Evolutionary conservation across 2,113 vertebrate species (phyloP), one percentile per base, ranked within the genome.

Genomic region (Tautogolabrus adspersus): DNA sequence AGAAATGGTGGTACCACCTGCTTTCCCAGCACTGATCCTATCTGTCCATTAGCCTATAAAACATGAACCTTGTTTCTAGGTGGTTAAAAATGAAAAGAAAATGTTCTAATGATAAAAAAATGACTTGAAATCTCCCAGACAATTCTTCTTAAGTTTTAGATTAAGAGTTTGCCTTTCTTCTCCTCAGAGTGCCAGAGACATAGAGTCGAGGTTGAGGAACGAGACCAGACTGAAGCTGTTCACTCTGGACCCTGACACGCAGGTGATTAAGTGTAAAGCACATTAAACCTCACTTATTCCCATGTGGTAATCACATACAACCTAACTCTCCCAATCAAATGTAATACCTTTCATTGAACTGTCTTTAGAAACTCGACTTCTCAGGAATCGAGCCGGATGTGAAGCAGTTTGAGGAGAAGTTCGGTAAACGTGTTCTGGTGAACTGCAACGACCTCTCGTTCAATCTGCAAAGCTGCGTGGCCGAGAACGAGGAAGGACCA

Each of bases 381-480:
- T 96, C 95, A 64, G 94, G 94, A 77, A 93, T 97, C 52, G 97
- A 99, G 83, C 96, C 96, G 13, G 98, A 99, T 40, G 94, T 97
- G 75, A 98, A 97, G 86, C 96, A 96, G 57, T 98, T 99, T 86
- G 97, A 99, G 92, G 97, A 99, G 83, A 98, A 97, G 85, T 98
- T 97, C 94, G 97, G 97, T 19, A 99, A 98, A 86, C 96, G 96
- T 26, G 93, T 99, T 80, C 93, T 98, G 59, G 97, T 99, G 78
- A 98, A 96, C 88, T 99, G 98, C 92, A 97, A 99, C 0, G 97
- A 99, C 87, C 95, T 99, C 54, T 95, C 97, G 3, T 99, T 99
- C 91, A 99, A 99, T 90, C 94, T 99, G 82, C 98, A 99, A 89
- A 96, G 97, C 93, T 99, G 98, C 0, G 94, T 99, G 67, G 97